Base-by-base conservation (phyloP, 2,113 vertebrate species). In the Herpailurus yagouaroundi region DNA sequence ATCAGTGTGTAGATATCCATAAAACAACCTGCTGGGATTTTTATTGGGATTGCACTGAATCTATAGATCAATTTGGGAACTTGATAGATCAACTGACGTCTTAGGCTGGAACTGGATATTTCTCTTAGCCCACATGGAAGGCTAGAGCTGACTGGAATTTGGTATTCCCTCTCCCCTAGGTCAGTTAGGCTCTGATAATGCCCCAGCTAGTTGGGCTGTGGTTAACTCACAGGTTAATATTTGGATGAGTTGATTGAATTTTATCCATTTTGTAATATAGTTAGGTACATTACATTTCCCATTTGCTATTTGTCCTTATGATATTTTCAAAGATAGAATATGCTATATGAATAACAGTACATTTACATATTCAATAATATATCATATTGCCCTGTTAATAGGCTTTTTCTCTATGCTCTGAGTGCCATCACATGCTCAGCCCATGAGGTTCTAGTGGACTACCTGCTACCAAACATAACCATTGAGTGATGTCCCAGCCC, bases 221-320 rank as follows among this genome's bases (percentile, higher is more conserved):
- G 73, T 45, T 74, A 41, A 41, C 38, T 79, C 45, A 80, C 9
- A 83, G 48, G n/a, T 93, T 95, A 82, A 82, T 45, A 25, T 85
- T 45, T 93, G 33, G 41, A 19, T 95, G 80, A 57, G 36, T 10
- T 86, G 38, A 89, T 79, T 36, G 41, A 57, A 80, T 89, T 84
- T 89, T 89, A 87, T 38, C n/a, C 38, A 80, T 66, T 97, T 73
- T 73, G 2, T 95, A 85, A 80, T 55, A 48, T 33, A 89, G 84
- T 25, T 19, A 52, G 19, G 38, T 77, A 45, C 9, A 45, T 73
- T 48, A 31, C 68, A 71, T 29, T 63, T 60, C 27, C 48, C 25
- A 64, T 79, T 66, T 92, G 41, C 71, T 60, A 63, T 63, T 64
- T 89, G 68, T 73, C 36, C 89, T 71, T 92, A 41, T 82, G 48